A percentile compares a stretch with the other conserved stretches of the same genome.
Evolutionary conservation across 2,113 vertebrate species (phyloP).

Genomic region (Hippocampus zosterae): DNA sequence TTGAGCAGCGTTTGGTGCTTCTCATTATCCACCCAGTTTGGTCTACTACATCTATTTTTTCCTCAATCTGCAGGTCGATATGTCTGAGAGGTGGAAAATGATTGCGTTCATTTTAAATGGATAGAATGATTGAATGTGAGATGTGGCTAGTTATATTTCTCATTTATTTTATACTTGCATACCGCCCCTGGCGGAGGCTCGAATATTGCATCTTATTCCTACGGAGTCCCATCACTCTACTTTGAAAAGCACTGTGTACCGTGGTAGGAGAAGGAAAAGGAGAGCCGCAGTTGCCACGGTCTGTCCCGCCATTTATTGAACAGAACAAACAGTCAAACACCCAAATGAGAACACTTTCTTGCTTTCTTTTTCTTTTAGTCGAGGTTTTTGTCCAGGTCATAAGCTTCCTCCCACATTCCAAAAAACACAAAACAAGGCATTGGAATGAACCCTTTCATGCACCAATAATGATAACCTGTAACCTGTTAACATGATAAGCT

Average conservation of each 20-base stretch:
- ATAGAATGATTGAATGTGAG: background rate
- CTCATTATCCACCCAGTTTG: background rate
- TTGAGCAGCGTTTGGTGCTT: background rate
- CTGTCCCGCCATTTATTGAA: too few relatives aligned
- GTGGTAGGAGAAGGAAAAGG: background rate
- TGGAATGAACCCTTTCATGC: too few relatives aligned
- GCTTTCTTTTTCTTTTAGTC: too few relatives aligned
- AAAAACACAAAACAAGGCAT: too few relatives aligned
- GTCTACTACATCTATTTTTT: background rate
- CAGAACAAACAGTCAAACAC: background rate
- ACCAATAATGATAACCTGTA: too few relatives aligned
- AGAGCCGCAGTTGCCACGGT: too few relatives aligned
- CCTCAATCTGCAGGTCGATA: background rate
- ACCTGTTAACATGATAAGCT: too few relatives aligned
- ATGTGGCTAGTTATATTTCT: background rate
- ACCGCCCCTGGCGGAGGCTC: background rate
- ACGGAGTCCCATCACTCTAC: background rate
- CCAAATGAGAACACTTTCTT: background rate
- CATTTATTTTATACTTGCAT: background rate
- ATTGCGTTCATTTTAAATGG: conserved; percentile 4
- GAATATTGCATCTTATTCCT: background rate
- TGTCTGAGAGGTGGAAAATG: background rate
- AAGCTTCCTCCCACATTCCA: too few relatives aligned
- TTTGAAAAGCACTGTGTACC: background rate
- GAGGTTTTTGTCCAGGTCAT: too few relatives aligned